A percentile compares a stretch with the other conserved stretches of the same genome.
Conservation (phyloP, 2,888 invertebrate species). For the Lasioglossum zephyrum region DNA sequence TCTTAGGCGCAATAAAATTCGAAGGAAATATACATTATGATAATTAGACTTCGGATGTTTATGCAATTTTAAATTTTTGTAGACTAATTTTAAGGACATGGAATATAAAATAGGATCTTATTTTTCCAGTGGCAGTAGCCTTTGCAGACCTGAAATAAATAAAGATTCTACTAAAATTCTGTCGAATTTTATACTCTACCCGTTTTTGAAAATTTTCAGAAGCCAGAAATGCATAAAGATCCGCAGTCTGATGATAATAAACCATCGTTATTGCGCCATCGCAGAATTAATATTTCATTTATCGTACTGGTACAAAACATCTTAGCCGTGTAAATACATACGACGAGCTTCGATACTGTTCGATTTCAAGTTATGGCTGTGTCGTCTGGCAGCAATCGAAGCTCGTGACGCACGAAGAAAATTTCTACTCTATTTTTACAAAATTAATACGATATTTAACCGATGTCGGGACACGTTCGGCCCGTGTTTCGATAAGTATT, state of each 20-base stretch:
- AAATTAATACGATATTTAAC: slow-evolving; percentile 32
- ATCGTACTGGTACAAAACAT: background rate
- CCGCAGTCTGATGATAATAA: background rate
- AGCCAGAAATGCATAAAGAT: too few species aligned
- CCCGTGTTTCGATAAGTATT: slow-evolving; percentile 15
- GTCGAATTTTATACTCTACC: too few species aligned
- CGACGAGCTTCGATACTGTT: slow-evolving; percentile 31
- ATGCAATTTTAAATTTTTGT: too few species aligned
- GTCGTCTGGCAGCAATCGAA: slow-evolving; percentile 21
- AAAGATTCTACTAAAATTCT: too few species aligned
- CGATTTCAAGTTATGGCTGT: slow-evolving; percentile 32
- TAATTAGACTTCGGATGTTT: too few species aligned
- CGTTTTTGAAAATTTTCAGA: too few species aligned
- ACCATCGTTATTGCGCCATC: slow-evolving; percentile 11
- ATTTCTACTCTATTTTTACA: background rate
- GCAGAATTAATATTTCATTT: slow-evolving; percentile 19
- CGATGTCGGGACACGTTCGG: background rate
- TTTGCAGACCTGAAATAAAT: too few species aligned
- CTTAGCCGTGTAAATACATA: slow-evolving; percentile 15
- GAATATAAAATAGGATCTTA: too few species aligned
- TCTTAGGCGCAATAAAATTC: background rate
- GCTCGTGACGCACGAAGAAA: slow-evolving; percentile 21
- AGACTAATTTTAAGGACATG: too few species aligned
- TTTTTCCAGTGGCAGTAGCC: too few species aligned
- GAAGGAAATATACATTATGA: background rate